phyloP scores from a whole-genome alignment of 2,888 invertebrate genomes.

The Drosophila mercatorum region DNA sequence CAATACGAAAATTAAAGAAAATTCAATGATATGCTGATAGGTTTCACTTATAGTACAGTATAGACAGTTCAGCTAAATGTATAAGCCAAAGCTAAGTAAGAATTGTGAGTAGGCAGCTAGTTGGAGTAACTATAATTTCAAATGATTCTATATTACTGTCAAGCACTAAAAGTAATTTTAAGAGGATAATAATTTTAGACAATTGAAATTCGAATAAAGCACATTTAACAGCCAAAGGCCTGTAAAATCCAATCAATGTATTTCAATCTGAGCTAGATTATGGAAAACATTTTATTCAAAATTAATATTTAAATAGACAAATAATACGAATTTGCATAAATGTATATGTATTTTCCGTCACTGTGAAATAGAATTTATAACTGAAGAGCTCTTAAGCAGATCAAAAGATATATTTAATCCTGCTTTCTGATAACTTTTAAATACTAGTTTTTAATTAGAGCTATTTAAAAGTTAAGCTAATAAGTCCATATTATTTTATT shows the following conservation, averaged over 20 bases:
- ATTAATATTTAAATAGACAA: background rate
- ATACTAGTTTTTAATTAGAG: background rate
- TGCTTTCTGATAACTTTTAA: background rate
- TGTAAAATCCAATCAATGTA: background rate
- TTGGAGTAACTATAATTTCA: too few relatives aligned
- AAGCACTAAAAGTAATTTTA: background rate
- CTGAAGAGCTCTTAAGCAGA: background rate
- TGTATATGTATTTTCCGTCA: background rate
- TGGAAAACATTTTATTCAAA: background rate
- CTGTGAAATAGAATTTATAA: background rate
- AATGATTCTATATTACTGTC: background rate
- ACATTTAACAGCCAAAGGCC: background rate
- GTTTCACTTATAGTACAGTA: background rate
- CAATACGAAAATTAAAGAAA: background rate
- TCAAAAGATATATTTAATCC: background rate
- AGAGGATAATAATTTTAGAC: background rate
- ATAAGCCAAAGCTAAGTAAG: too few relatives aligned
- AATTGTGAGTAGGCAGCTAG: too few relatives aligned
- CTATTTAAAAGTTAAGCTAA: background rate
- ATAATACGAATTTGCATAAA: background rate
- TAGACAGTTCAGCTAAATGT: too few relatives aligned
- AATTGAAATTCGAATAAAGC: background rate
- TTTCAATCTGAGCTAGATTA: background rate
- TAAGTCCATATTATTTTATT: slow-evolving; percentile 7
- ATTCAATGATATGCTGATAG: slow-evolving; percentile 26